Base-by-base conservation (phyloP, 2,888 invertebrate genomes). In the Apocheima hispidaria region DNA sequence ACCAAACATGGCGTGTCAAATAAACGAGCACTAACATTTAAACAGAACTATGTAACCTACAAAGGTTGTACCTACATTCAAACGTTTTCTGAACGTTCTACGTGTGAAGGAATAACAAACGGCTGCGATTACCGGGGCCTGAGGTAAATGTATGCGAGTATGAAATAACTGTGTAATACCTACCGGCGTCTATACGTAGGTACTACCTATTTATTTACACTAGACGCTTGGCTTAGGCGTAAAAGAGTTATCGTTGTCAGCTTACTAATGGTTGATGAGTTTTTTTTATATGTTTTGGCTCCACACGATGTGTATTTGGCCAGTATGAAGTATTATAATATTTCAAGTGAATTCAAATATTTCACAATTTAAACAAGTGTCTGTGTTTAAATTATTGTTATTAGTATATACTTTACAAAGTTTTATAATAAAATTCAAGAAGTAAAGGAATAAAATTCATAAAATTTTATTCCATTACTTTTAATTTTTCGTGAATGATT, bases 61-160 rank as follows among this genome's bases (percentile, higher is more conserved):
- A 28, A 28, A 44, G 7, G 18, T 28, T 23, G 20, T 20, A 21
- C 20, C 12, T 28, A 16, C n/a, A 44, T 16, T 9, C 18, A 10
- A 30, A 46, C 38, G 18, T 23, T 4, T 1, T 21, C 10, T 38
- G 18, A 18, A 38, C n/a, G 21, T 6, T 38, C 10, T 26, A 18
- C 36, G 21, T 35, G 36, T 26, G 26, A 50, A 50, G 50, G 38
- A 36, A 38, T 38, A 50, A 50, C 50, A 50, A 50, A 50, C 38
- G 36, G 10, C 26, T 26, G 36, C 23, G 21, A 38, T 50, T 50
- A 50, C 50, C 14, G 23, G 30, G 50, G 18, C 10, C 23, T 26
- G 50, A 16, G 21, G 36, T 50, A 35, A 36, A 35, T 23, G 18
- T 49, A 18, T 26, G 16, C 16, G 26, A 16, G 14, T 46, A 46